A percentile compares a stretch with the other conserved stretches of the same genome.
phyloP scores from a whole-genome alignment of 2,888 invertebrate genomes.

The Meteorus cinctellus region DNA sequence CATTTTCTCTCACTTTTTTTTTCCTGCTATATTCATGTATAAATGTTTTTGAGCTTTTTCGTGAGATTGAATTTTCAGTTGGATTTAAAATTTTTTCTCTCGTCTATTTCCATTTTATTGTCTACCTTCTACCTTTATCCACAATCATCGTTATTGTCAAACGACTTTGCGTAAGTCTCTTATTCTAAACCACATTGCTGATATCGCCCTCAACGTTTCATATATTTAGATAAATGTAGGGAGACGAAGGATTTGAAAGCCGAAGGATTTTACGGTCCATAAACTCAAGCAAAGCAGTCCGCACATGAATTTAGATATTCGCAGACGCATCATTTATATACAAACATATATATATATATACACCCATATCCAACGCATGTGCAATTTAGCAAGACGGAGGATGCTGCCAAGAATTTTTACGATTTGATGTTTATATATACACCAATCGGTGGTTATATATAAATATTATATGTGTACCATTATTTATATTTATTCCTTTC shows the following conservation, averaged over 20 bases:
- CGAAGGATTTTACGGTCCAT: constrained; percentile 16
- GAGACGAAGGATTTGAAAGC: not conserved
- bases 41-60: constrained; percentile 28
- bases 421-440: not conserved
- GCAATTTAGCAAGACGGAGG: not conserved
- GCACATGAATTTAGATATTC: constrained; percentile 15
- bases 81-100: not conserved
- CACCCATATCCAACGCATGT: not conserved
- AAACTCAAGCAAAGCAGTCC: constrained; percentile 3
- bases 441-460: not conserved
- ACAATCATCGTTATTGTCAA: constrained; percentile 2
- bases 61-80: constrained; percentile 1
- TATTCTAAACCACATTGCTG: constrained; percentile 1
- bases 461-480: not conserved
- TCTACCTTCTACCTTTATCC: not conserved
- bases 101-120: too few species aligned
- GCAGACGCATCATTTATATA: not conserved
- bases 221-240: not conserved
- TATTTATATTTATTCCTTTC: constrained; percentile 7
- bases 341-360: not conserved
- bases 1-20: not conserved
- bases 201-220: not conserved
- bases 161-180: not conserved
- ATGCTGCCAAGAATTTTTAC: not conserved
- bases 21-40: constrained; percentile 22